Base-by-base conservation (phyloP, 92 coral and sea anemone species). In the Phymanthus crucifer region DNA sequence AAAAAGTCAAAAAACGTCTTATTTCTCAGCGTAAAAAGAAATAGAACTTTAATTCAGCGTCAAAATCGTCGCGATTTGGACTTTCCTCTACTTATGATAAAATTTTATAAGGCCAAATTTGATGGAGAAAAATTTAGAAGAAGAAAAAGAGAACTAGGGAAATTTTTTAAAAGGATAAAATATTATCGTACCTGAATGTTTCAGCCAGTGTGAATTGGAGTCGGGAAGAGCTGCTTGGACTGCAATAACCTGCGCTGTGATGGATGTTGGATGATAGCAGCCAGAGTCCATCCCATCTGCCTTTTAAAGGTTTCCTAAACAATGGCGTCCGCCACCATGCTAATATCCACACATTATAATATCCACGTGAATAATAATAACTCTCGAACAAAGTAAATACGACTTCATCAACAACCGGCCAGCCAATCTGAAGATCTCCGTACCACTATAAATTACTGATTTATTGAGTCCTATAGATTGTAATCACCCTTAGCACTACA, bases 291-390 rank as follows among this genome's bases (percentile, higher is more conserved):
- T 27, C 85, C 85, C 85, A 81, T 87, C 84, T 87, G 96, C 87
- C 91, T 91, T 89, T 83, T 89, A 90, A 85, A 81, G 93, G 76
- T 58, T 33, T 70, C 67, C 73, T 40, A 82, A 79, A 92, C 97
- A 92, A 92, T 84, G 70, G 87, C 71, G 16, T 64, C 43, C 45
- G 83, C 64, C 86, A 83, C 85, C 78, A 86, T 74, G 87, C 79
- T 85, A 84, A 83, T 83, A 86, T 78, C 84, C 74, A 73, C 85
- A 79, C 89, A 74, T 89, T 92, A 86, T 83, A n/a, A n/a, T n/a
- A n/a, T n/a, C n/a, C n/a, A 79, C 76, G 75, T 78, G 87, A 84
- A 89, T 83, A 90, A 78, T 77, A 85, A 83, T n/a, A n/a, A n/a
- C n/a, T n/a, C 86, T 75, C 71, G 71, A 89, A 86, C 91, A 77